phyloP scores from a whole-genome alignment of 37 sponge, comb jelly and placozoan species.

The Halisarca cf. caerulea region DNA sequence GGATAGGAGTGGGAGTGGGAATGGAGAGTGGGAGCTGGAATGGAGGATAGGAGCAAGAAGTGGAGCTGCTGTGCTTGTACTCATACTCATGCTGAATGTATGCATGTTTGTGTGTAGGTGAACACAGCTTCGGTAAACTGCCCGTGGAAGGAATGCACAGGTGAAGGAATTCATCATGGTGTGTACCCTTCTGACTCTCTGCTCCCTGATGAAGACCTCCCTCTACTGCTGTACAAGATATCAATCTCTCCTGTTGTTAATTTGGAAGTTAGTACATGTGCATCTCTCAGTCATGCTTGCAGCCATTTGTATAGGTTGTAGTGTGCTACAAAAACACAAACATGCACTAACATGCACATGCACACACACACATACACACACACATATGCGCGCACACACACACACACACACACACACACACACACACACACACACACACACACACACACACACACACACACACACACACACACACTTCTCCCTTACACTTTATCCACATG shows the following conservation, averaged over 20 bases:
- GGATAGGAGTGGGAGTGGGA: too few relatives aligned
- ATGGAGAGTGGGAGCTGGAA: too few relatives aligned
- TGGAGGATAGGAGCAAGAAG: too few relatives aligned
- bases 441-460: neutral
- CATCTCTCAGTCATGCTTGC: too few relatives aligned
- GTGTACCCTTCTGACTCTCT: constrained; percentile 45
- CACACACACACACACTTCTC: too few relatives aligned
- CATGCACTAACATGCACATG: neutral
- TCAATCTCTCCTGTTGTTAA: neutral
- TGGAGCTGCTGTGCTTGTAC: too few relatives aligned
- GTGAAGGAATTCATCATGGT: neutral
- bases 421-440: neutral
- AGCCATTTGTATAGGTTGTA: neutral
- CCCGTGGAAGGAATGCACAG: neutral
- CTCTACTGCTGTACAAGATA: neutral
- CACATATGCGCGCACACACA: neutral
- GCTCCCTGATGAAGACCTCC: constrained; percentile 15
- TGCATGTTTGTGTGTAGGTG: too few relatives aligned
- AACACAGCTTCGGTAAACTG: neutral
- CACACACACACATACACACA: constrained; percentile 5
- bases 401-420: constrained; percentile 6
- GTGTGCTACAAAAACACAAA: neutral
- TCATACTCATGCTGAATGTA: too few relatives aligned
- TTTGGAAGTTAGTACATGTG: neutral
- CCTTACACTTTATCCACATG: too few relatives aligned